Base-by-base conservation (phyloP, 1,140 invertebrate genomes). In the Phymorhynchus buccinoides region DNA sequence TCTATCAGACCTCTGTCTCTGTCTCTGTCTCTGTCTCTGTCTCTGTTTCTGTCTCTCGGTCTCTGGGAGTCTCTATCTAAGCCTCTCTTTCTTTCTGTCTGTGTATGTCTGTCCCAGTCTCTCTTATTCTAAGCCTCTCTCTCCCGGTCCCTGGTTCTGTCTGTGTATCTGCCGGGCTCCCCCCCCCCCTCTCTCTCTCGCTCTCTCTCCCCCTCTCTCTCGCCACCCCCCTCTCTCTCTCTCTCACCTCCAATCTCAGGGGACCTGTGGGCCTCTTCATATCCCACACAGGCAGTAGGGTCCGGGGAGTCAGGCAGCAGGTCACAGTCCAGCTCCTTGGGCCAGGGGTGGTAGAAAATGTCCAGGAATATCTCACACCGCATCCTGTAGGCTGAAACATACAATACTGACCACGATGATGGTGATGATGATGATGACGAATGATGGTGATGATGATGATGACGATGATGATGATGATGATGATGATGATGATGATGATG, bases 331-430 rank as follows among this genome's bases (percentile, higher is more conserved):
- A 91, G 48, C 16, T 83, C 80, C 16, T 80, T 27, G 14, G 89
- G 89, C 89, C 89, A 91, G 1, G 86, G 84, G 14, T 44, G 71
- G 48, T 85, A 83, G 78, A 90, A 89, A 30, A 91, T 91, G 62
- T 90, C 88, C 83, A 90, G 81, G 48, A 91, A 92, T n/a, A 90
- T 84, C 22, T 87, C 87, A 83, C 91, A 92, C 14, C 89, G 84
- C 0, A 83, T 73, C 62, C 86, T 88, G 83, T 87, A 89, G 16
- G 85, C 90, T 90, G 85, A n/a, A n/a, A n/a, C n/a, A n/a, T n/a
- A n/a, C n/a, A n/a, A n/a, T n/a, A n/a, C n/a, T n/a, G n/a, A n/a
- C n/a, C n/a, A n/a, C n/a, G n/a, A n/a, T n/a, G n/a, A n/a, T n/a
- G n/a, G n/a, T n/a, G n/a, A n/a, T n/a, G n/a, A n/a, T n/a, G n/a